A percentile compares a stretch with the other conserved stretches of the same genome.
These are phyloP conservation scores for Elgaria multicarinata DNA, from an alignment of 2,113 vertebrate genomes.

Conservation along the genomic window DNA sequence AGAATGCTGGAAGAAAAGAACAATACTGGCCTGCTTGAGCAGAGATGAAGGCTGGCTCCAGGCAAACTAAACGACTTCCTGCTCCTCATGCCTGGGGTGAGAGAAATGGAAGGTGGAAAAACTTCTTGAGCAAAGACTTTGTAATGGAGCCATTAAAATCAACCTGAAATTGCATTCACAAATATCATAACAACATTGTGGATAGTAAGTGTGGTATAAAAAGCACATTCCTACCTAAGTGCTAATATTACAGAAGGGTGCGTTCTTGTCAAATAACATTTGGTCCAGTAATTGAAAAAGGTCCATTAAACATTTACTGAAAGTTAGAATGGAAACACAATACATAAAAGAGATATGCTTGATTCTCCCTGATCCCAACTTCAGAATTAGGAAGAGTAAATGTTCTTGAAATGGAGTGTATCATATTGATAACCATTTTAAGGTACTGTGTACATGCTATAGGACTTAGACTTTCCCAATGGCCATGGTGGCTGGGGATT, in stretches of 20 bases:
- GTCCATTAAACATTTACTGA: constrained; percentile 79
- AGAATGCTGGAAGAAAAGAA: neutral
- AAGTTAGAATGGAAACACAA: constrained; percentile 71
- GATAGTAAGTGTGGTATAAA: constrained; percentile 78
- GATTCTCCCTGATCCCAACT: constrained; percentile 25
- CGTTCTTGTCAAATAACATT: constrained; percentile 75
- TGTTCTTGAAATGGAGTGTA: constrained; percentile 26
- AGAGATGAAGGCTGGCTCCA: neutral
- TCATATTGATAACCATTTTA: constrained; percentile 14
- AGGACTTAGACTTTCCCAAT: neutral
- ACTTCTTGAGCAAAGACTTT: constrained; percentile 35
- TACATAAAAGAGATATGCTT: constrained; percentile 56
- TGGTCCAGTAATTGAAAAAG: constrained; percentile 76
- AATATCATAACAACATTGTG: constrained; percentile 69
- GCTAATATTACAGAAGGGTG: constrained; percentile 73
- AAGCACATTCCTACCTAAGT: constrained; percentile 77
- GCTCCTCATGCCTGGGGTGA: neutral
- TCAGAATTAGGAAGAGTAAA: constrained; percentile 18
- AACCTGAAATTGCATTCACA: constrained; percentile 70
- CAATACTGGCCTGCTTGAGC: too few species aligned
- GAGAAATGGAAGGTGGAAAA: neutral
- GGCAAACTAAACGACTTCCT: neutral
- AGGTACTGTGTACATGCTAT: neutral
- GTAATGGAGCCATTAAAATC: constrained; percentile 78
- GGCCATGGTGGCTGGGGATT: neutral